Evolutionary conservation across 2,888 invertebrate genomes (phyloP), one percentile per base, ranked within the genome.

Genomic region (Apamea sordens): DNA sequence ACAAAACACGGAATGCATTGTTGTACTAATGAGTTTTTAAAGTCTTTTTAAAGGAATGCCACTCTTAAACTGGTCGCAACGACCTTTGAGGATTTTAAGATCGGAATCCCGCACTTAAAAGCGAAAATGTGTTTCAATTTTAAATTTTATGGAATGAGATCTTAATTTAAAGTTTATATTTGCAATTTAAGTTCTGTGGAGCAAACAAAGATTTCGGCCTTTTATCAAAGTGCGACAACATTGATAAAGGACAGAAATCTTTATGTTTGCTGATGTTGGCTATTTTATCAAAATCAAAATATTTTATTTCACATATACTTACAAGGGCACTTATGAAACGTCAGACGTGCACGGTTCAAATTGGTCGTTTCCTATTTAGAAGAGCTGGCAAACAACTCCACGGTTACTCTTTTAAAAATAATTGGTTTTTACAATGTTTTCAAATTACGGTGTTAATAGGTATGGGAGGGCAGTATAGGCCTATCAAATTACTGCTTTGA

Each of bases 1-100:
- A 90, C 89, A 93, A 93, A 92, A 92, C 92, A 92, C 74, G 89
- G 91, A 89, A 92, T 91, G 91, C 89, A 91, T 92, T 92, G 89
- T 90, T 91, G 90, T 91, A 87, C 85, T 89, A 89, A 91, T 91
- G 88, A 91, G 86, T 89, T 90, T 90, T 92, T 88, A 88, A 86
- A 83, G 79, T 79, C 28, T 86, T 79, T 82, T 77, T 76, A 80
- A 84, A 85, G 76, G 88, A 89, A 89, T 89, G 89, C 28, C 75
- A 86, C 84, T 86, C 87, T 84, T 74, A 73, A 86, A 89, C 87
- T 85, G 85, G 89, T 86, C 53, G 56, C 67, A 84, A 88, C 82
- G 89, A 87, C 89, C 88, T 89, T 88, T 85, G 41, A 56, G 69
- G 76, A 73, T 76, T 87, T 87, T 77, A 36, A 85, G 74, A 79